Evolutionary conservation across 2,888 invertebrate species (phyloP).

Genomic region (Frankliniella intonsa): DNA sequence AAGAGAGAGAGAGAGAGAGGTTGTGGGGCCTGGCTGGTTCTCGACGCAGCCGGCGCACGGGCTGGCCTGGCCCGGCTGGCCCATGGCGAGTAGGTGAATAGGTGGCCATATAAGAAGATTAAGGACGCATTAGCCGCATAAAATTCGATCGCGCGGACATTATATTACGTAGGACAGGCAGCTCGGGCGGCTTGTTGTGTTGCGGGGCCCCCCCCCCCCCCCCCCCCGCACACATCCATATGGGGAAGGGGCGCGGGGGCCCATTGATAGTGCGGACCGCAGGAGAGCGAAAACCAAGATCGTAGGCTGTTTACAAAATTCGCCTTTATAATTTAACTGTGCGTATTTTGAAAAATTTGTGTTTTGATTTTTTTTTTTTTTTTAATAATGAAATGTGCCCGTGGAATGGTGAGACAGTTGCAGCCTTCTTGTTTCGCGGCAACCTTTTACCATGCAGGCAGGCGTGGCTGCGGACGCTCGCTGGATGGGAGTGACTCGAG

Average conservation of each 20-base stretch:
- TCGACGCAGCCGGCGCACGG: too few relatives aligned
- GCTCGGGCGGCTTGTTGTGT: neutral
- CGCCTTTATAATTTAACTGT: neutral
- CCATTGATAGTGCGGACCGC: too few relatives aligned
- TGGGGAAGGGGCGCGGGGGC: too few relatives aligned
- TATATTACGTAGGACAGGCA: neutral
- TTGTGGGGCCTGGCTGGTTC: too few relatives aligned
- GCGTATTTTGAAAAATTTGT: too few relatives aligned
- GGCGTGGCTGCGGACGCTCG: too few relatives aligned
- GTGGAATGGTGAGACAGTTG: too few relatives aligned
- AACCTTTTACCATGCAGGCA: neutral
- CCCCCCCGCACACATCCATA: neutral
- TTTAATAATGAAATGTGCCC: too few relatives aligned
- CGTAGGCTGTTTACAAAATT: neutral
- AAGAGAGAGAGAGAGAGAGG: neutral
- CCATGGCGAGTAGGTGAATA: conserved; percentile 9
- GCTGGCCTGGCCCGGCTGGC: too few relatives aligned
- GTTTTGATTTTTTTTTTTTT: too few relatives aligned
- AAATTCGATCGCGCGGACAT: conserved; percentile 22
- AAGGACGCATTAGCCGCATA: conserved; percentile 22
- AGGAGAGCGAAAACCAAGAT: neutral
- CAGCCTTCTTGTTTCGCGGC: too few relatives aligned
- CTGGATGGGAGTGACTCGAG: neutral
- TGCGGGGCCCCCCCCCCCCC: neutral
- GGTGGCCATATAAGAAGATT: conserved; percentile 18